Conservation (phyloP, 30 jellyfish, hydroid and myxozoan genomes). For the Haliclystus octoradiatus region DNA sequence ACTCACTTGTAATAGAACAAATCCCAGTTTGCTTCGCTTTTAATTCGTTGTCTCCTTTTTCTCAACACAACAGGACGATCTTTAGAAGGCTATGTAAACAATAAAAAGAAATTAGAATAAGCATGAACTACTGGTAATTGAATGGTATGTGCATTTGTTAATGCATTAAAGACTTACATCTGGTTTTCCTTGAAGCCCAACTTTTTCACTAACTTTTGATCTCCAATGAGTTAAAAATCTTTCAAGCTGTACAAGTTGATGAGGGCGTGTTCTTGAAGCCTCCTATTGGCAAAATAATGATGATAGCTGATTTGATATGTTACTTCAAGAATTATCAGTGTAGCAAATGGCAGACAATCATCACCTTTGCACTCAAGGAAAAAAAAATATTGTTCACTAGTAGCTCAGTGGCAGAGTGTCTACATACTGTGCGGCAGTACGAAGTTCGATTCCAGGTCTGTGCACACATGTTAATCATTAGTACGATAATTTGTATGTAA, state of each 20-base stretch:
- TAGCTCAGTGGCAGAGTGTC: too few relatives aligned
- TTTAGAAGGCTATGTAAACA: slow-evolving; percentile 38
- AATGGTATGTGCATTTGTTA: background rate
- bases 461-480: too few relatives aligned
- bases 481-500: too few relatives aligned
- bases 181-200: slow-evolving; percentile 52
- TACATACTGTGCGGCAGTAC: too few relatives aligned
- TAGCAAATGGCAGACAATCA: too few relatives aligned
- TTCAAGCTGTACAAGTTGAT: slow-evolving; percentile 48
- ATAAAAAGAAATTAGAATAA: background rate
- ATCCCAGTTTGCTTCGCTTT: slow-evolving; percentile 93
- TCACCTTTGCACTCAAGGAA: too few relatives aligned
- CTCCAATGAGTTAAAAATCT: slow-evolving; percentile 85
- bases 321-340: too few relatives aligned
- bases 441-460: too few relatives aligned
- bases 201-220: slow-evolving; percentile 72
- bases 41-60: slow-evolving; percentile 76
- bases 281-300: slow-evolving; percentile 19
- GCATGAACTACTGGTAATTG: background rate
- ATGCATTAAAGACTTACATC: slow-evolving; percentile 29
- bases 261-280: slow-evolving; percentile 25
- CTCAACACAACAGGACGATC: slow-evolving; percentile 84
- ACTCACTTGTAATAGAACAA: slow-evolving; percentile 74
- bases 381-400: too few relatives aligned
- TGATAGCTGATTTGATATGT: background rate